Evolutionary conservation across 2,888 invertebrate species (phyloP), one percentile per base, ranked within the genome.

Genomic region (Drepanosiphum platanoidis): DNA sequence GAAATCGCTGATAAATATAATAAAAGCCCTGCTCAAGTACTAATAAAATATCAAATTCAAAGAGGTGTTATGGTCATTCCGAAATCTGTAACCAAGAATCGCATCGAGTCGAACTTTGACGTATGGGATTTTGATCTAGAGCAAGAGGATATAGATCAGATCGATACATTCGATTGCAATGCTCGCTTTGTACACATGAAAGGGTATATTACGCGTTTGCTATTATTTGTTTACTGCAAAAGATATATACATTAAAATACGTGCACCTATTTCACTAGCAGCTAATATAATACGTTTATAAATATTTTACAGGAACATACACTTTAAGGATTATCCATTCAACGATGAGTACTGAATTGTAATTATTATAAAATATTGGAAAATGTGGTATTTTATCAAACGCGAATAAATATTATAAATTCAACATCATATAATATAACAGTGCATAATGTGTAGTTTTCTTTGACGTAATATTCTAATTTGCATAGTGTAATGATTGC

Each of bases 11-110:
- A 92, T 2, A 93, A 93, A 86, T 92, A 94, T 86, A 91, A 91
- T 0, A 95, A 94, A 89, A 92, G 92, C 9, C 90, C 92, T 1
- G 94, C 94, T 0, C 95, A 95, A 89, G 91, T 95, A 34, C 90
- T 94, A 0, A 91, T 95, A 77, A 92, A 93, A 90, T 87, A 86
- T 36, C 81, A 88, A 88, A 87, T 88, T 27, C 87, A 88, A 86
- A 86, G 87, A 70, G 88, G 88, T 32, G 61, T 87, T 42, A 87
- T 87, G 30, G 87, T 87, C 4, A 88, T 88, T 71, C 88, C 88
- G 1, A 88, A 88, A 87, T 88, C 88, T 82, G 87, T 87, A 22
- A 88, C 86, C 27, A 86, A 87, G 70, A 86, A 74, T 36, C 86
- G 88, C 34, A 88, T 88, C n/a, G 72, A 87, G 34, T 87, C 87